Percentiles rank a stretch among this genome's conserved stretches.
These are phyloP conservation scores for Dioctria linearis DNA, from an alignment of 2,888 invertebrate species.

Conservation along the genomic window DNA sequence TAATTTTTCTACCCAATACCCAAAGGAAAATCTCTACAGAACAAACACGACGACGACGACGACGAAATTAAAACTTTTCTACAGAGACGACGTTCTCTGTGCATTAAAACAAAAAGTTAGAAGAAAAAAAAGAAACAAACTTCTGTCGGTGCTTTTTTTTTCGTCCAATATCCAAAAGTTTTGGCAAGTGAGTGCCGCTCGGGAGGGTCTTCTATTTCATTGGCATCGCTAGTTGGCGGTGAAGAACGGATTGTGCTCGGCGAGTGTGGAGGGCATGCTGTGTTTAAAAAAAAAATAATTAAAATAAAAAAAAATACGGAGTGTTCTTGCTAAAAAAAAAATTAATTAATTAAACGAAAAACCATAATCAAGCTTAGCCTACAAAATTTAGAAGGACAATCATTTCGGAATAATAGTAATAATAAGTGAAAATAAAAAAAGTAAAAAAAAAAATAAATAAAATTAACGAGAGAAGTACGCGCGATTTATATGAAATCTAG, in stretches of 20 bases:
- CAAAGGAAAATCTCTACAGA: not conserved
- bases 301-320: not conserved
- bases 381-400: too few relatives aligned
- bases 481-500: too few relatives aligned
- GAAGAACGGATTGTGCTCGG: constrained; percentile 59
- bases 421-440: too few relatives aligned
- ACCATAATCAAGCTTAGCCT: too few relatives aligned
- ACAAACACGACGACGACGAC: not conserved
- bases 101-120: constrained; percentile 1
- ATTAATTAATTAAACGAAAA: too few relatives aligned
- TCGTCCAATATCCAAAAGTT: constrained; percentile 35
- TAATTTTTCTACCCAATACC: not conserved
- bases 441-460: too few relatives aligned
- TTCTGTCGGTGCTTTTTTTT: constrained; percentile 5
- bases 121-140: constrained; percentile 13
- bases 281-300: not conserved
- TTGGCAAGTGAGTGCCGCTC: constrained; percentile 21
- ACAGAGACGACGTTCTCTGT: not conserved
- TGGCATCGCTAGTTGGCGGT: constrained; percentile 54
- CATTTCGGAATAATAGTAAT: too few relatives aligned
- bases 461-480: too few relatives aligned
- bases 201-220: constrained; percentile 1
- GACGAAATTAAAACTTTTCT: constrained; percentile 29
- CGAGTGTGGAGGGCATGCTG: constrained; percentile 56
- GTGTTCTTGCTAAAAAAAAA: constrained; percentile 3